Base-by-base conservation (phyloP, 2,888 invertebrate species). In the Calameuta idolon region DNA sequence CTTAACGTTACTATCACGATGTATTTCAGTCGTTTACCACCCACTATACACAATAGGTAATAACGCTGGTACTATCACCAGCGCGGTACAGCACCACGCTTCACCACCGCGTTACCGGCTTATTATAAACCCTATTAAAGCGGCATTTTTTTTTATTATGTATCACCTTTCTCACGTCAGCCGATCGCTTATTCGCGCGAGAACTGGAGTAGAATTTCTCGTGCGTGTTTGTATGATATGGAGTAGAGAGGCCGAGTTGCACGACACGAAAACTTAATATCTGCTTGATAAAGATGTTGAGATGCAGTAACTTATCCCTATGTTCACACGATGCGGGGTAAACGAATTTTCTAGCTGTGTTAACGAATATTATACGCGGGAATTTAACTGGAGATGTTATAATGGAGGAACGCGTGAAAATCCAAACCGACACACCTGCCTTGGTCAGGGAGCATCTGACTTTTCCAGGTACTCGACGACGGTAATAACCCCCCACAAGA, bases 401-500 rank as follows among this genome's bases (percentile, higher is more conserved):
- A 71, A 71, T 71, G 71, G 71, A 71, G 74, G 77, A 73, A 35
- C 34, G 79, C 69, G 78, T 78, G 79, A 69, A 83, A 83, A 82
- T 80, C 78, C 81, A 81, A 82, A 82, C 81, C 77, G 81, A 81
- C 83, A 83, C 83, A 82, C 82, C 82, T 82, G 82, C 77, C 81
- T 75, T 73, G 33, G 23, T 55, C 23, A 23, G 2, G 55, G 55
- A 55, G 55, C 55, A 15, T 55, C 23, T 9, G 23, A 55, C 55
- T 55, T 55, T 55, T 55, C 55, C 23, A 55, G 23, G 55, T 55
- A 55, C 55, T 55, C 23, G 55, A 55, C 23, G 55, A 55, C 23
- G 23, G 23, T 55, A 55, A 55, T 15, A 55, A 55, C 55, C 55
- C 23, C 55, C 55, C 55, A 55, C 23, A 55, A 55, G 55, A 55